Percentiles rank a stretch among this genome's conserved stretches.
phyloP scores from a whole-genome alignment of 2,888 invertebrate genomes.

The Leptinotarsa haldemani region DNA sequence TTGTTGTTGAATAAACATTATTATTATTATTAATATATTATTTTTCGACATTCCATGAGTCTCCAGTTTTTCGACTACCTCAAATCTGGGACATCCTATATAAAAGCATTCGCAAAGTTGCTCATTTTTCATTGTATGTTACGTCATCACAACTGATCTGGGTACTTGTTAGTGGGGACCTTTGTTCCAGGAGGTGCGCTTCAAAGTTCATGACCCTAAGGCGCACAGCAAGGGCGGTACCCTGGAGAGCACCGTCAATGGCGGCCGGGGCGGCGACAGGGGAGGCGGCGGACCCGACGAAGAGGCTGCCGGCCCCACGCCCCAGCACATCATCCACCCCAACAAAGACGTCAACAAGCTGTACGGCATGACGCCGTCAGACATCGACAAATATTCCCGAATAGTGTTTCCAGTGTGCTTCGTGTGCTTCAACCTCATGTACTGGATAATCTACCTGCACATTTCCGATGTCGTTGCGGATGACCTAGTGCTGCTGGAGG shows the following conservation, averaged over 20 bases:
- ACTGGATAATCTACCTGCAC: conserved; percentile 97
- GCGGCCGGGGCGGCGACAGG: conserved; percentile 76
- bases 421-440: conserved; percentile 98
- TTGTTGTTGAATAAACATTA: too few relatives aligned
- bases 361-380: conserved; percentile 93
- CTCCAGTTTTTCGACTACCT: too few relatives aligned
- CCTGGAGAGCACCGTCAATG: conserved; percentile 91
- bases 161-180: conserved; percentile 74
- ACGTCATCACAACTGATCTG: conserved; percentile 57
- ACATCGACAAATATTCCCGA: conserved; percentile 99
- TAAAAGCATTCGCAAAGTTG: too few relatives aligned
- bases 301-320: conserved; percentile 75
- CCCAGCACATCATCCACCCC: conserved; percentile 85
- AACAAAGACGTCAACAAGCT: conserved; percentile 94
- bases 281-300: conserved; percentile 74
- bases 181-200: conserved; percentile 90
- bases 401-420: conserved; percentile 99
- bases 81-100: too few relatives aligned
- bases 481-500: conserved; percentile 85
- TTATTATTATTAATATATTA: too few relatives aligned
- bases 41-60: too few relatives aligned
- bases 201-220: conserved; percentile 94
- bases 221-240: conserved; percentile 93
- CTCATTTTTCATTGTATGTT: neutral
- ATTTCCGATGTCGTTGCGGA: conserved; percentile 96